Base-by-base conservation (phyloP, 1,140 invertebrate species). In the Ceratina calcarata region DNA sequence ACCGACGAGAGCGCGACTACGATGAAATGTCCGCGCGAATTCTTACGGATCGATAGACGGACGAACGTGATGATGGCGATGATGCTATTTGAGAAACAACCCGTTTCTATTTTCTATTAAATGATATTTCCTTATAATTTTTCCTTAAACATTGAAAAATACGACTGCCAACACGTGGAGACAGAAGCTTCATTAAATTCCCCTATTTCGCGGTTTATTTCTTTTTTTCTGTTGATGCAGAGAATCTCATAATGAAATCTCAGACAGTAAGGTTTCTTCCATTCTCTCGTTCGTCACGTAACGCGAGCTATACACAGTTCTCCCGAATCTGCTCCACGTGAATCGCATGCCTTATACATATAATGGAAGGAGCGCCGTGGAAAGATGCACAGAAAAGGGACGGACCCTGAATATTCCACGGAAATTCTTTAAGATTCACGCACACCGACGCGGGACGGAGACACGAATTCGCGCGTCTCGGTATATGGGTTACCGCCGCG, bases 241-340 rank as follows among this genome's bases (percentile, higher is more conserved):
- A 37, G 64, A 65, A 37, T 58, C 12, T 20, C 13, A 24, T 62
- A 75, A 81, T 58, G 71, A 80, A 85, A 61, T 51, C 64, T 64
- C 55, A 68, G 81, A 80, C 72, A 79, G 71, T 57, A 55, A 67
- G 32, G 55, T 37, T 76, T 22, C 64, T 58, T 58, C 53, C 51
- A 51, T 62, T 51, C 72, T 57, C 62, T 60, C 45, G 32, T 45
- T 57, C 73, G 69, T 75, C 77, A 77, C 80, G 79, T 82, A 85
- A 70, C 61, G 66, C 13, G 16, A 32, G 61, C 32, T 55, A 58
- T 22, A 65, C 37, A 60, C 58, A 74, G 32, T 62, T 37, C 62
- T 64, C 77, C 65, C 65, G 70, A 67, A 80, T 83, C 57, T 65
- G 20, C 53, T 72, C 71, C 78, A 62, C 72, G 82, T 69, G 82